Evolutionary conservation across 1,140 invertebrate genomes (phyloP), one percentile per base, ranked within the genome.

Genomic region (Arctopsyche grandis): DNA sequence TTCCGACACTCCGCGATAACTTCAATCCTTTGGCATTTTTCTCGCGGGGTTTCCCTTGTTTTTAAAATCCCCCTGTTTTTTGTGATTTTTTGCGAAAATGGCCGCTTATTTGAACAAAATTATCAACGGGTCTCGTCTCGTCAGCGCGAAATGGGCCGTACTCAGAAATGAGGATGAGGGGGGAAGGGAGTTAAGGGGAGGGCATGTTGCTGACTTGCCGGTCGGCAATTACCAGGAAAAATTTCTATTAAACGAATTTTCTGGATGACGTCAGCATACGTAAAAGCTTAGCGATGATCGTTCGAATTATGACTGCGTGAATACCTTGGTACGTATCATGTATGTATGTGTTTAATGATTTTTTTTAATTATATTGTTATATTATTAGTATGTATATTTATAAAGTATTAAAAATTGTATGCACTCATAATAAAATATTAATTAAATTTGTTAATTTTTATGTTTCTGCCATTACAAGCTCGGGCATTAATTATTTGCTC

Each of bases 1-100:
- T 77, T 52, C 75, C 78, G 76, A 77, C 80, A 74, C 80, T 79
- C 77, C 69, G 76, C 81, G 79, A 82, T 82, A 82, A 80, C 79
- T 78, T 76, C 78, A 66, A 77, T 78, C 75, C 81, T 75, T 78
- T 78, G 44, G 79, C 71, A 76, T 76, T 80, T 78, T 78, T 78
- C 81, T 80, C 81, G 26, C 71, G 29, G n/a, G 75, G 52, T 24
- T 71, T 76, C 70, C 46, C 43, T 74, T 52, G 43, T 52, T 48
- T 48, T 74, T 74, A 29, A n/a, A 22, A 14, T 38, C 21, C 69
- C 29, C 38, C 24, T 22, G 38, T 29, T 12, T 71, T 22, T 66
- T 16, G 1, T n/a, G n/a, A n/a, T 38, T 38, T 38, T 38, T 38
- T 1, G 66, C 21, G 66, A 80, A 80, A 80, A 80, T 77, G 79